phyloP scores from a whole-genome alignment of 2,888 invertebrate species.

The Eupithecia exiguata region DNA sequence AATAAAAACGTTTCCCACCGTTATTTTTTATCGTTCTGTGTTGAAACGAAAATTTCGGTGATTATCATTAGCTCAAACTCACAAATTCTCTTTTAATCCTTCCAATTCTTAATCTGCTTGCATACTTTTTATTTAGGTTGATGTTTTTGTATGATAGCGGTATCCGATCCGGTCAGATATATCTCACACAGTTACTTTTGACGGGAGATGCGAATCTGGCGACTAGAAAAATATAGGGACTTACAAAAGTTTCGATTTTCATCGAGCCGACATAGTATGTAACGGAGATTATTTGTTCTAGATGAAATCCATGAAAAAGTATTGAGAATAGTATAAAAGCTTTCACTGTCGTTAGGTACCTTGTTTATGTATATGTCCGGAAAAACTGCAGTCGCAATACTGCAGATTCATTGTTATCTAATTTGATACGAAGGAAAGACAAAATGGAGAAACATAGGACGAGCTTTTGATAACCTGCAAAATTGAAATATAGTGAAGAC shows the following conservation, averaged over 20 bases:
- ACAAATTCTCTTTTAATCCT: conserved; percentile 55
- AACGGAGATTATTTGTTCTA: too few species aligned
- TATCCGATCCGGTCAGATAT: too few species aligned
- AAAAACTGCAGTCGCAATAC: not conserved
- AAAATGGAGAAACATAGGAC: not conserved
- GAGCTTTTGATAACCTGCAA: conserved; percentile 9
- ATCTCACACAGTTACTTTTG: too few species aligned
- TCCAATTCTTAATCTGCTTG: conserved; percentile 51
- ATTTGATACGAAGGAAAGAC: conserved; percentile 4
- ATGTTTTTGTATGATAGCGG: not conserved
- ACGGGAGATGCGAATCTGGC: too few species aligned
- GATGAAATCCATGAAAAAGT: too few species aligned
- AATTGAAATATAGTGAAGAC: conserved; percentile 8
- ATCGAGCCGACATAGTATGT: too few species aligned
- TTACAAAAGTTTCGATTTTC: too few species aligned
- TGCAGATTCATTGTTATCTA: conserved; percentile 1
- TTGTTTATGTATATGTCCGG: not conserved
- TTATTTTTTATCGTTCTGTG: conserved; percentile 44
- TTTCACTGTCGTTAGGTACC: too few species aligned
- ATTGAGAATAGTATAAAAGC: too few species aligned
- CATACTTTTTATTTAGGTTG: conserved; percentile 38
- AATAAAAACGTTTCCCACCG: conserved; percentile 34
- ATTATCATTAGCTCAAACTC: conserved; percentile 59
- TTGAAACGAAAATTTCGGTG: conserved; percentile 53
- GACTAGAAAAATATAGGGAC: too few species aligned